These are phyloP conservation scores for Ceratina calcarata DNA, from an alignment of 1,140 invertebrate species.

Conservation along the genomic window DNA sequence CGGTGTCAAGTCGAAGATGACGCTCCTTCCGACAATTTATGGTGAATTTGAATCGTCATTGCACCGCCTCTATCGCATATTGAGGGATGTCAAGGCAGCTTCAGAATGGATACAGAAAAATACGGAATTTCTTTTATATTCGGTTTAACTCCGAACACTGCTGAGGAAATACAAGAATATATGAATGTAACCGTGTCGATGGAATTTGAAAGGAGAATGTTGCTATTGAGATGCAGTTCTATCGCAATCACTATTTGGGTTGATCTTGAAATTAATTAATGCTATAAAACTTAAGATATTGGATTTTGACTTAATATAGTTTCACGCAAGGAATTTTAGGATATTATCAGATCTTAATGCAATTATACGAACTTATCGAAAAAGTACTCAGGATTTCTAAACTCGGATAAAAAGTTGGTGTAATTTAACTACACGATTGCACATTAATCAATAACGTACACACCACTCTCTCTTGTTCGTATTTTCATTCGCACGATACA, in stretches of 20 bases:
- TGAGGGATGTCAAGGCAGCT: background rate
- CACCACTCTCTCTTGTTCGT: no score
- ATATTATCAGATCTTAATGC: no score
- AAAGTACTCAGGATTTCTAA: no score
- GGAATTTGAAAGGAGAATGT: background rate
- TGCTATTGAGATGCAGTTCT: background rate
- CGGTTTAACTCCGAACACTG: background rate
- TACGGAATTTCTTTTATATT: background rate
- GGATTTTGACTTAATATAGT: no score
- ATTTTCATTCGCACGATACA: background rate
- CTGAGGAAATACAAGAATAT: background rate
- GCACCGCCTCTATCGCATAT: background rate
- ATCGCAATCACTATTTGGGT: background rate
- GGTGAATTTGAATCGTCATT: constrained; percentile 17
- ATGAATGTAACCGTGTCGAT: background rate
- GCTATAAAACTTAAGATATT: no score
- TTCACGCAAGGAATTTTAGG: no score
- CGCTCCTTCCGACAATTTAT: background rate
- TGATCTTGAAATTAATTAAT: no score
- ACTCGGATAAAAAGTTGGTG: no score
- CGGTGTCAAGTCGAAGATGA: background rate
- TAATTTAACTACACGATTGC: no score
- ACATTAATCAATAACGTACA: no score
- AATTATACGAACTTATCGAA: no score
- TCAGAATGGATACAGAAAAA: background rate